Evolutionary conservation across 2,888 invertebrate species (phyloP).

Genomic region (Thymelicus lineola): DNA sequence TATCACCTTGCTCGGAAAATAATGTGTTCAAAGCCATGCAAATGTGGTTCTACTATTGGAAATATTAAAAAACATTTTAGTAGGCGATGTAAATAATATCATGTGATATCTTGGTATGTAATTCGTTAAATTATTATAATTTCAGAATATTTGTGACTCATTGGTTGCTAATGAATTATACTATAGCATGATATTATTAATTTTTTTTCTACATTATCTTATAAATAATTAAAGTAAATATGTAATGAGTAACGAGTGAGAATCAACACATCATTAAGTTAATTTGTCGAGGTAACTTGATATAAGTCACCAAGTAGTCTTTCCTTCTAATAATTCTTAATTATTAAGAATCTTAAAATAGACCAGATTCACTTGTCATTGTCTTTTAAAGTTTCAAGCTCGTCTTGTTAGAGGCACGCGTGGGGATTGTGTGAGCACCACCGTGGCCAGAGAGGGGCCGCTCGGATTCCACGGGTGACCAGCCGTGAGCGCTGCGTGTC

Average conservation of each 20-base stretch:
- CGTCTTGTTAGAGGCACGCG: constrained; percentile 85
- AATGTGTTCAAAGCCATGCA: background rate
- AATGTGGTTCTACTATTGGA: no score
- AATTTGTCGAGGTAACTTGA: background rate
- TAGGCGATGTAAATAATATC: no score
- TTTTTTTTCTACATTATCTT: background rate
- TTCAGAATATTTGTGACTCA: no score
- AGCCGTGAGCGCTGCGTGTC: constrained; percentile 88
- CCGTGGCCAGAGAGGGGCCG: constrained; percentile 90
- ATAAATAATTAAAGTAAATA: constrained; percentile 23
- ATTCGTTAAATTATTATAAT: no score
- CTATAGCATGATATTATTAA: no score
- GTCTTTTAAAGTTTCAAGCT: constrained; percentile 6
- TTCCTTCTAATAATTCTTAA: constrained; percentile 2
- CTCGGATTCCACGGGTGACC: constrained; percentile 85
- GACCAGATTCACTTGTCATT: constrained; percentile 20
- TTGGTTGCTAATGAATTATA: no score
- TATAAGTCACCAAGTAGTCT: constrained; percentile 2
- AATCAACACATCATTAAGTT: constrained; percentile 7
- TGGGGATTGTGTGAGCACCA: constrained; percentile 92
- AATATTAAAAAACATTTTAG: no score
- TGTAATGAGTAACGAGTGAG: constrained; percentile 17
- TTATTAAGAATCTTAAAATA: background rate
- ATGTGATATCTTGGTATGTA: no score
- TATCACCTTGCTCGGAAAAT: background rate